Percentiles rank a stretch among this genome's conserved stretches.
These are phyloP conservation scores for Catostylus mosaicus DNA, from an alignment of 30 jellyfish, hydroid and myxozoan genomes.

Conservation along the genomic window DNA sequence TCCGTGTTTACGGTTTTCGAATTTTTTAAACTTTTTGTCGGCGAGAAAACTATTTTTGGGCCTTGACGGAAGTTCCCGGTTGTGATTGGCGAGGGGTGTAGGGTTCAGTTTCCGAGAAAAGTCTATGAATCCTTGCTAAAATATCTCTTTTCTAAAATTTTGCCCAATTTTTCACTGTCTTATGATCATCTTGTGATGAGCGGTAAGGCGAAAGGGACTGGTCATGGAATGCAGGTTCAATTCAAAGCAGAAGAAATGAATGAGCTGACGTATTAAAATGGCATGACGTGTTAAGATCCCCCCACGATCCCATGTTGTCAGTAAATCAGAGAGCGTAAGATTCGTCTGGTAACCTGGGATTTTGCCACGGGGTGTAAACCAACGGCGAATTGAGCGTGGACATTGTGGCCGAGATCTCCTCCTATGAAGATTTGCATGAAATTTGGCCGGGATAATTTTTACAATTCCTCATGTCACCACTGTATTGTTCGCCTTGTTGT, in stretches of 20 bases:
- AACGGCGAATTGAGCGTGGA: slow-evolving; percentile 33
- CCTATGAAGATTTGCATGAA: slow-evolving; percentile 70
- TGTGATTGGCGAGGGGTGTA: too few species aligned
- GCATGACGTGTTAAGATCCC: not conserved
- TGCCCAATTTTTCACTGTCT: too few species aligned
- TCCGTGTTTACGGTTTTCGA: too few species aligned
- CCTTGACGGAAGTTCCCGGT: too few species aligned
- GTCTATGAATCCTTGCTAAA: too few species aligned
- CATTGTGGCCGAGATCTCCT: slow-evolving; percentile 73
- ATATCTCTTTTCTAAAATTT: too few species aligned
- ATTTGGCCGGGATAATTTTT: slow-evolving; percentile 34
- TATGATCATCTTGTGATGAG: too few species aligned
- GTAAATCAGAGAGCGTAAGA: slow-evolving; percentile 46
- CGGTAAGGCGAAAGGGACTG: too few species aligned
- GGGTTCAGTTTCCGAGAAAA: too few species aligned
- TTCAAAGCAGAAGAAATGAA: not conserved
- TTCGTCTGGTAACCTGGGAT: slow-evolving; percentile 68
- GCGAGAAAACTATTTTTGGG: too few species aligned
- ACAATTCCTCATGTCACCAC: slow-evolving; percentile 60
- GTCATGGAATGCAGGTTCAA: too few species aligned
- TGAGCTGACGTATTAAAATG: not conserved
- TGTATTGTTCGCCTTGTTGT: slow-evolving; percentile 58
- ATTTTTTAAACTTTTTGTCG: too few species aligned
- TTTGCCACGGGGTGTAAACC: slow-evolving; percentile 74
- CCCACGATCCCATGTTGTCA: slow-evolving; percentile 54